Evolutionary conservation across 1,140 invertebrate species (phyloP), one percentile per base, ranked within the genome.

Genomic region (Tetragnatha versicolor): DNA sequence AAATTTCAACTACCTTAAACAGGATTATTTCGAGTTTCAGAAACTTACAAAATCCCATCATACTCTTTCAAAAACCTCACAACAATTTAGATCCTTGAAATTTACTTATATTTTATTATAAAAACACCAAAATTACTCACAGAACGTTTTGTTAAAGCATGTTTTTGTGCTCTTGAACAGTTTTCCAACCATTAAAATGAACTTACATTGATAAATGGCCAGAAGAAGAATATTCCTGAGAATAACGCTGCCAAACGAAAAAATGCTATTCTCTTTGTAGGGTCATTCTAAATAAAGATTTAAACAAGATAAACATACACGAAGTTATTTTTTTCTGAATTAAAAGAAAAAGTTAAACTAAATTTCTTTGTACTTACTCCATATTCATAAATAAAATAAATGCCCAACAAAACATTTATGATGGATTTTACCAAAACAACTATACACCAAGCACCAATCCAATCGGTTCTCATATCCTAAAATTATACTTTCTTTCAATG

Each of bases 191-290:
- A n/a, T n/a, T n/a, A n/a, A 33, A 61, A 29, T 7, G 7, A 6
- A 68, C 65, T 68, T 68, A 68, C 65, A 51, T 68, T 68, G 5
- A 68, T 20, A n/a, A 31, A 2, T 49, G 65, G 65, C 65, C 65
- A 68, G 51, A 68, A 51, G 45, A 68, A 68, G n/a, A 68, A 68
- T 33, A 68, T 22, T 68, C 65, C 65, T 12, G 65, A 68, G 9
- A 68, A 6, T n/a, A 68, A 29, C 0, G 37, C 22, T 10, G 35
- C 65, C 20, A 68, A 51, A 5, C 42, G 25, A 22, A 68, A 68
- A 51, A 49, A 14, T 31, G 65, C 42, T 2, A 49, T 51, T 22
- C 14, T 68, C 33, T 68, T 17, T 9, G 20, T 6, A 9, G 42
- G 17, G 31, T 51, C 65, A 51, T 35, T 33, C 65, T 68, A 22